Conservation (phyloP, 1,140 invertebrate species). For the Drosophila micromelanica region DNA sequence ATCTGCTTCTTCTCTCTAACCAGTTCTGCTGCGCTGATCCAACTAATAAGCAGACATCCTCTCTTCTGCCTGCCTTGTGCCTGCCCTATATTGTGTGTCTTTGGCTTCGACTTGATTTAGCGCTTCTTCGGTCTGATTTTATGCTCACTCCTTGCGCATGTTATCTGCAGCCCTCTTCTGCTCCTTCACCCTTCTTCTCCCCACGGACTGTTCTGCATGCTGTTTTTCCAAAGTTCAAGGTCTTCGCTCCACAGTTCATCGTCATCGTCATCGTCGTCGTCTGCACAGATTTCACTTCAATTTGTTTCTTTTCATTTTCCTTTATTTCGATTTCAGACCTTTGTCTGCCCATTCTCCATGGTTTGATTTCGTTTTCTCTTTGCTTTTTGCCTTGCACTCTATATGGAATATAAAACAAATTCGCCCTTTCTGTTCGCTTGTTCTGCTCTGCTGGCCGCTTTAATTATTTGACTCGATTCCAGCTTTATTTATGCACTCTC, state of each 20-base stretch:
- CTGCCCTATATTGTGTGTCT: constrained; percentile 66
- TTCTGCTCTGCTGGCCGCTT: constrained; percentile 67
- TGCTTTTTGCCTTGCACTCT: constrained; percentile 10
- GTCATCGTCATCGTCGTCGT: constrained; percentile 27
- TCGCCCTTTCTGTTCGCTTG: constrained; percentile 42
- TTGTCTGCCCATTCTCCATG: constrained; percentile 42
- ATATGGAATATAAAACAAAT: constrained; percentile 19
- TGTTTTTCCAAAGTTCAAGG: constrained; percentile 69
- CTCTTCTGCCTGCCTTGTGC: constrained; percentile 21
- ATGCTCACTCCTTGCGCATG: constrained; percentile 34
- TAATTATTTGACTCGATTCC: constrained; percentile 71
- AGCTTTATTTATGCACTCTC: constrained; percentile 39
- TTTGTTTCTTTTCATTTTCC: constrained; percentile 41
- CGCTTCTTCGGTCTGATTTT: constrained; percentile 45
- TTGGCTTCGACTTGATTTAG: constrained; percentile 26
- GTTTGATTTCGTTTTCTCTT: constrained; percentile 22
- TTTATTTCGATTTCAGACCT: constrained; percentile 47
- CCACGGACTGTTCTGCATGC: constrained; percentile 12
- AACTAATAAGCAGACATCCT: constrained; percentile 68
- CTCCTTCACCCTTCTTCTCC: constrained; percentile 15
- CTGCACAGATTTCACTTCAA: constrained; percentile 54
- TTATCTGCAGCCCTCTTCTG: constrained; percentile 28
- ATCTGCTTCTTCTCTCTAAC: constrained; percentile 43
- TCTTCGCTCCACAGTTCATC: constrained; percentile 50
- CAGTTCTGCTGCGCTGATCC: constrained; percentile 67